Percentiles rank a stretch among this genome's conserved stretches.
These are phyloP conservation scores for Andrena haemorrhoa DNA, from an alignment of 2,888 invertebrate genomes.

Conservation along the genomic window DNA sequence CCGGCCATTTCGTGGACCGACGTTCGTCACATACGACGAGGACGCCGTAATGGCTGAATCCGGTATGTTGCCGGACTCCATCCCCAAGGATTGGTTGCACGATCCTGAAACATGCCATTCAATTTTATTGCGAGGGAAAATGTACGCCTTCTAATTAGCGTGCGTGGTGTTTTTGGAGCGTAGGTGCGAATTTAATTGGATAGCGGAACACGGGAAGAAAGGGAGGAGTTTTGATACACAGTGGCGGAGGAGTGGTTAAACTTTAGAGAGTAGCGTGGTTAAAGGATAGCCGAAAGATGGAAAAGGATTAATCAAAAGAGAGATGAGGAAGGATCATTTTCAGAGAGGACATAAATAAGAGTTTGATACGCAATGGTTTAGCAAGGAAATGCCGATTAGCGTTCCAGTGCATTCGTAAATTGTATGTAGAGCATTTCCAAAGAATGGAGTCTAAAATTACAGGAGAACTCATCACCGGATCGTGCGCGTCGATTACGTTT, in stretches of 20 bases:
- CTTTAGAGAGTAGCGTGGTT: not conserved
- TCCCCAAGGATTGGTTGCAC: slow-evolving; percentile 89
- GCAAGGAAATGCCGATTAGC: not conserved
- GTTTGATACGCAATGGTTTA: not conserved
- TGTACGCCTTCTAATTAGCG: not conserved
- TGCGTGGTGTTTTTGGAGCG: not conserved
- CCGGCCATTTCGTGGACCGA: slow-evolving; percentile 90
- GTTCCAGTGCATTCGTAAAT: not conserved
- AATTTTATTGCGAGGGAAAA: not conserved
- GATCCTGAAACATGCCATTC: slow-evolving; percentile 85
- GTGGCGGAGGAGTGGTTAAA: not conserved
- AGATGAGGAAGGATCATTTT: not conserved
- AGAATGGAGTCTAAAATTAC: not conserved
- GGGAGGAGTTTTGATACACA: not conserved
- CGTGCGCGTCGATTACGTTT: slow-evolving; percentile 3
- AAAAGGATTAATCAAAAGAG: not conserved
- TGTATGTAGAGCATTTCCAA: not conserved
- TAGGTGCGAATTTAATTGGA: not conserved
- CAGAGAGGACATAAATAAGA: not conserved
- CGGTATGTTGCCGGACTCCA: slow-evolving; percentile 90
- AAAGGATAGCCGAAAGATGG: not conserved
- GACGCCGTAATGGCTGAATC: slow-evolving; percentile 90
- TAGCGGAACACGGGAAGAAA: not conserved
- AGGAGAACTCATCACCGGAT: not conserved
- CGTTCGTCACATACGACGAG: slow-evolving; percentile 89